Evolutionary conservation across 2,113 vertebrate species (phyloP).

Genomic region (Chaetodon trifascialis): DNA sequence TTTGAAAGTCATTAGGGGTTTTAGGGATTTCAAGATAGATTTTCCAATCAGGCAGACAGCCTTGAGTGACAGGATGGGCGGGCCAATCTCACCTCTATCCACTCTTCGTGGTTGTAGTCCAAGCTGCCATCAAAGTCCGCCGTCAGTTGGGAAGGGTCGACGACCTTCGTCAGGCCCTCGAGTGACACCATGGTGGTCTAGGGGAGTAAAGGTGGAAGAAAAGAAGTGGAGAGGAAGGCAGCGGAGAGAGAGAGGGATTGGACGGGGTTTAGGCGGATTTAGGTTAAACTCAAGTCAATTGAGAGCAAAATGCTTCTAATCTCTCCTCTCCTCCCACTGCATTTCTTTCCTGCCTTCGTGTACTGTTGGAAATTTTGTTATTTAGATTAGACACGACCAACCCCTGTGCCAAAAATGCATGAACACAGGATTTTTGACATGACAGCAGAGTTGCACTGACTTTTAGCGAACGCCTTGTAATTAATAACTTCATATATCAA

Average conservation of each 20-base stretch:
- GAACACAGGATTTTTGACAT: background rate
- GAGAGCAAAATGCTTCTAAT: slow-evolving; percentile 27
- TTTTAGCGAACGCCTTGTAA: background rate
- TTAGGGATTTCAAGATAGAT: background rate
- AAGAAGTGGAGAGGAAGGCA: background rate
- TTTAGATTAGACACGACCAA: background rate
- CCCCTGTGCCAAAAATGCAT: background rate
- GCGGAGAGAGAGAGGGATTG: background rate
- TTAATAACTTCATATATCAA: slow-evolving; percentile 29
- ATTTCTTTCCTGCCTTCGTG: background rate
- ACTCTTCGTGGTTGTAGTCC: slow-evolving; percentile 99
- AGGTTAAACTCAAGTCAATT: slow-evolving; percentile 6
- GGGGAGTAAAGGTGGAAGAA: slow-evolving; percentile 24
- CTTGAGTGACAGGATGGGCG: background rate
- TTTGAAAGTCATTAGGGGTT: background rate
- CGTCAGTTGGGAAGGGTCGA: slow-evolving; percentile 98
- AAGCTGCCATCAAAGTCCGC: slow-evolving; percentile 97
- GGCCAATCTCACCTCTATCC: slow-evolving; percentile 89
- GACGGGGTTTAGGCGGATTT: slow-evolving; percentile 4
- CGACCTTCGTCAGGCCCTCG: slow-evolving; percentile 98
- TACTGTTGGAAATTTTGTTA: background rate
- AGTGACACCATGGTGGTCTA: slow-evolving; percentile 99
- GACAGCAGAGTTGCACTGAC: background rate
- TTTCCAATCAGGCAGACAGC: background rate
- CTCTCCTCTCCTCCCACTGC: background rate